Base-by-base conservation (phyloP, 2,113 vertebrate genomes). In the Spheniscus mendiculus region DNA sequence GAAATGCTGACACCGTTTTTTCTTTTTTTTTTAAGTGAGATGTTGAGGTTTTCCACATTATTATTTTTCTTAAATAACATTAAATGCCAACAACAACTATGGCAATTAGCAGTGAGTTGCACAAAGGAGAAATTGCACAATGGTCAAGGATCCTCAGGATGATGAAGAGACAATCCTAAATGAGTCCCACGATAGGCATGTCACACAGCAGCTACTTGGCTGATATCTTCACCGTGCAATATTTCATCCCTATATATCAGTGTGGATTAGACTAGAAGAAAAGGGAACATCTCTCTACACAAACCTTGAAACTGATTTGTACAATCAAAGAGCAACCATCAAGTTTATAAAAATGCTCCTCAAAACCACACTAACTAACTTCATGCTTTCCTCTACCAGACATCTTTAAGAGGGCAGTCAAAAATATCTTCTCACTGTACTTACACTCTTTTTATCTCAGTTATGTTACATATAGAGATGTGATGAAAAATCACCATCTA, bases 381-480 rank as follows among this genome's bases (percentile, higher is more conserved):
- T 87, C 34, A 67, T 92, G 6, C 9, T 94, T 94, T 59, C 21
- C 26, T 89, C 10, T 83, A 26, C 38, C 18, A 86, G 50, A 66
- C 9, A 0, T 53, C 38, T 89, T 90, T 80, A 93, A 96, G 65
- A 84, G 44, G 47, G 30, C 59, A 59, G 59, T 77, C 55, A 95
- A 95, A 96, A 95, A 91, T 93, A 96, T 85, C 77, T 66, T 86
- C 50, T 87, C 42, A 36, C 63, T 81, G 23, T 34, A 44, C 49
- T 89, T 61, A 38, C 25, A 52, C 34, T 87, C 2, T 0, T 87
- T 95, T 92, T 77, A 71, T 89, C 81, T 84, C 67, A 77, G 74
- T 70, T 81, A 53, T 49, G 30, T 88, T 90, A 42, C 65, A 55
- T 66, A 70, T 25, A 90, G 42, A 81, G 36, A 78, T 47, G n/a